A percentile compares a stretch with the other conserved stretches of the same genome.
Evolutionary conservation across 1,140 invertebrate genomes (phyloP).

Genomic region (Caerostris darwini): DNA sequence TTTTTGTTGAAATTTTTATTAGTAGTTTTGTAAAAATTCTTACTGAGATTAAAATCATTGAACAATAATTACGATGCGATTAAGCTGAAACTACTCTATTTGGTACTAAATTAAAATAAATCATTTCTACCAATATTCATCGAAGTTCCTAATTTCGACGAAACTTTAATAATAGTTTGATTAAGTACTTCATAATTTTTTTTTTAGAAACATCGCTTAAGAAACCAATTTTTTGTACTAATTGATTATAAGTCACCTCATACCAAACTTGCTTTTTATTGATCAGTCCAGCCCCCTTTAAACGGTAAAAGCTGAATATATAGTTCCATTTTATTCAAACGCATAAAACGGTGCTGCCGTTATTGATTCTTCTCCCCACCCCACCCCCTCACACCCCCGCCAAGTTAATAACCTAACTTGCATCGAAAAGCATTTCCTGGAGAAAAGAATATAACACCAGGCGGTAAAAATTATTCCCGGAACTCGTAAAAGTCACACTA

Average conservation of each 20-base stretch:
- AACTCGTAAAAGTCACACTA: conserved; percentile 60
- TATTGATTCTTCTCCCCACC: neutral
- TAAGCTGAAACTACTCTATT: no score
- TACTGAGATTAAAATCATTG: no score
- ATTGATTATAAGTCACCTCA: neutral
- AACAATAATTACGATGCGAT: no score
- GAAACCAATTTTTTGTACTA: neutral
- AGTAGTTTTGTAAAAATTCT: no score
- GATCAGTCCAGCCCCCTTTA: neutral
- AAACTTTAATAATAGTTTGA: no score
- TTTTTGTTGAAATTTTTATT: no score
- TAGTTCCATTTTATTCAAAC: neutral
- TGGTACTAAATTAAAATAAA: no score
- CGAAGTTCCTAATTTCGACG: no score
- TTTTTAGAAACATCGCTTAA: neutral
- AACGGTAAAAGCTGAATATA: neutral
- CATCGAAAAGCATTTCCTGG: conserved; percentile 8
- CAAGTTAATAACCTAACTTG: conserved; percentile 19
- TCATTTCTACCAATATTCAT: no score
- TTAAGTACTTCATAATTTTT: no score
- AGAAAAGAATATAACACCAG: neutral
- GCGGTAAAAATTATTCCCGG: conserved; percentile 54
- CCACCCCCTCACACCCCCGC: neutral
- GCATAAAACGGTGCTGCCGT: neutral
- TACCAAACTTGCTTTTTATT: neutral